phyloP scores from a whole-genome alignment of 1,140 invertebrate genomes.

The Ceratoteleas bidentatus region DNA sequence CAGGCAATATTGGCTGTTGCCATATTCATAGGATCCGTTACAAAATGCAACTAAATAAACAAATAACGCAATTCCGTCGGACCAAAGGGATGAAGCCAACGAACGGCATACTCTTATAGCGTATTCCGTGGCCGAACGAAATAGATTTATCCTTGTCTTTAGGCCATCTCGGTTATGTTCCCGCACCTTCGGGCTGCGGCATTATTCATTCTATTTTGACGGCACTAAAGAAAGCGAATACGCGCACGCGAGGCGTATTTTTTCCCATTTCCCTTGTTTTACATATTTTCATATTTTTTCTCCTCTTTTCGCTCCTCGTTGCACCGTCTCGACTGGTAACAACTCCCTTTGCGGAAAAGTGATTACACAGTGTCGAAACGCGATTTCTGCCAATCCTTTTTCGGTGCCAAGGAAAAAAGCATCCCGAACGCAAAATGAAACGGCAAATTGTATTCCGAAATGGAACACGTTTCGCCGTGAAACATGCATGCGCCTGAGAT shows the following conservation, averaged over 20 bases:
- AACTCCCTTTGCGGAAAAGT: conserved; percentile 20
- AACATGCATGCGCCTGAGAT: too few species aligned
- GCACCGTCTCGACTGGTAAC: background rate
- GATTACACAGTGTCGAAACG: conserved; percentile 18
- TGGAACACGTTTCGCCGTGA: conserved; percentile 9
- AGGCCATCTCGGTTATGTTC: conserved; percentile 40
- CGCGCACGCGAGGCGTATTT: conserved; percentile 30
- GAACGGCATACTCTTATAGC: conserved; percentile 66
- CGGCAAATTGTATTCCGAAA: conserved; percentile 17
- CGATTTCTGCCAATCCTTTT: conserved; percentile 20
- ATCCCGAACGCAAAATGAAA: conserved; percentile 1
- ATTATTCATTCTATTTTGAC: conserved; percentile 75
- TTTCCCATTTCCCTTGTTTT: conserved; percentile 31
- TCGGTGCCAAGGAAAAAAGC: conserved; percentile 1
- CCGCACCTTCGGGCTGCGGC: conserved; percentile 21
- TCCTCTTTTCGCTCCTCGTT: background rate
- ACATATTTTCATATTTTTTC: conserved; percentile 28
- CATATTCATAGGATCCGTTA: too few species aligned
- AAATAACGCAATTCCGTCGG: too few species aligned
- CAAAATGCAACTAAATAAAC: too few species aligned
- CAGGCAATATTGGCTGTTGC: too few species aligned
- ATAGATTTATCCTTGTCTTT: conserved; percentile 76
- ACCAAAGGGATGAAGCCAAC: too few species aligned
- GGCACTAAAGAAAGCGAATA: conserved; percentile 57
- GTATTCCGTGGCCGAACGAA: conserved; percentile 73